Evolutionary conservation across 2,888 invertebrate species (phyloP).

Genomic region (Parnassius glacialis): DNA sequence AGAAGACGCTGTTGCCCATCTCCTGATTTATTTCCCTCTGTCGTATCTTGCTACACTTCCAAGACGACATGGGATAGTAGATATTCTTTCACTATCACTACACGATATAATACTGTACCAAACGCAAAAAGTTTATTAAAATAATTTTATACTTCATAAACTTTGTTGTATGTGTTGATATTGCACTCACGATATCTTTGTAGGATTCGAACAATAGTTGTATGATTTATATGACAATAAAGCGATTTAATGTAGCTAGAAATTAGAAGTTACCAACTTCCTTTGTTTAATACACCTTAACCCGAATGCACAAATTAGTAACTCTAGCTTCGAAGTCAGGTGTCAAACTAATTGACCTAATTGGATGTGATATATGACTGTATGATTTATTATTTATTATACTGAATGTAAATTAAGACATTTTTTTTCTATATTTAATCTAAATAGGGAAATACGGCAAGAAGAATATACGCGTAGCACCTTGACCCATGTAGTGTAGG

Average conservation of each 20-base stretch:
- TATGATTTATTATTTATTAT: background rate
- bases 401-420: background rate
- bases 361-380: background rate
- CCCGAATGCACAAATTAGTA: constrained; percentile 20
- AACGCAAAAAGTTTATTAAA: too few species aligned
- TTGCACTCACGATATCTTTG: background rate
- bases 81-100: too few species aligned
- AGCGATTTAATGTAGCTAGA: background rate
- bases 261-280: constrained; percentile 17
- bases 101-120: too few species aligned
- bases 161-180: background rate
- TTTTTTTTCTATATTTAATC: background rate
- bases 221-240: constrained; percentile 12
- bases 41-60: too few species aligned
- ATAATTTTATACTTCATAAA: background rate
- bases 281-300: constrained; percentile 22
- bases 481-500: too few species aligned
- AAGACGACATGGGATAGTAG: too few species aligned
- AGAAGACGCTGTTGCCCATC: too few species aligned
- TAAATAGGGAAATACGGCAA: too few species aligned
- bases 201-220: background rate
- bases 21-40: too few species aligned
- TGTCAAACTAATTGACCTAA: constrained; percentile 20
- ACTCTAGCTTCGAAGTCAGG: constrained; percentile 12
- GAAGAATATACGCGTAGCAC: too few species aligned